Evolutionary conservation across 2,113 vertebrate species (phyloP).

Genomic region (Burhinus oedicnemus): DNA sequence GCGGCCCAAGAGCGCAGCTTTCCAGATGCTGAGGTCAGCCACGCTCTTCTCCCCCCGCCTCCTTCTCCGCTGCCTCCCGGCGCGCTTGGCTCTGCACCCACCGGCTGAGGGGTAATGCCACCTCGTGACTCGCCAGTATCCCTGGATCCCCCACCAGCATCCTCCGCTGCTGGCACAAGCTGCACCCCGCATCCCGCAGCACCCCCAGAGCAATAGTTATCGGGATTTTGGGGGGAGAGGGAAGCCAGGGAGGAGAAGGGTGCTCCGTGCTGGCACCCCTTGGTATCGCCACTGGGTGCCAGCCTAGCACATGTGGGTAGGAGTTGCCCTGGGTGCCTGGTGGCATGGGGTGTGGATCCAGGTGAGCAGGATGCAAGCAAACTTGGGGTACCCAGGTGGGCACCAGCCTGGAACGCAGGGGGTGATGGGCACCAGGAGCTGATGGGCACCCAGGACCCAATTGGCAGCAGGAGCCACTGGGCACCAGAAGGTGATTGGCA

Average conservation of each 20-base stretch:
- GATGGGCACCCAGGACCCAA: neutral
- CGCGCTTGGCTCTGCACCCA: neutral
- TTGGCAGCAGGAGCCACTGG: neutral
- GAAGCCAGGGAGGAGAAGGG: neutral
- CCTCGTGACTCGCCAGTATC: neutral
- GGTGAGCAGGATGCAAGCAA: neutral
- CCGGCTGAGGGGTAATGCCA: neutral
- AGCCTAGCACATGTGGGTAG: neutral
- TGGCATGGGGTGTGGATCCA: neutral
- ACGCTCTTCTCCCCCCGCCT: neutral
- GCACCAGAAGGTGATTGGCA: no score
- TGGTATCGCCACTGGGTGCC: neutral
- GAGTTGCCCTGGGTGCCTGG: neutral
- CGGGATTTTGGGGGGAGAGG: neutral
- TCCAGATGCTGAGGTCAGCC: conserved; percentile 82
- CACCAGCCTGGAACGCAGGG: no score
- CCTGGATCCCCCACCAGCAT: neutral
- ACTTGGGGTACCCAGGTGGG: neutral
- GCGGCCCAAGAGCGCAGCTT: conserved; percentile 79
- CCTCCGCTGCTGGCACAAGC: neutral
- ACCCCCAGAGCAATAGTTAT: neutral
- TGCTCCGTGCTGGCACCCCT: accelerated
- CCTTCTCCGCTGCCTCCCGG: neutral
- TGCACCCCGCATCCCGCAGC: accelerated
- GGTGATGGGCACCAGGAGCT: neutral